Conservation (phyloP, 2,113 vertebrate species). For the Ceyx cyanopectus region DNA sequence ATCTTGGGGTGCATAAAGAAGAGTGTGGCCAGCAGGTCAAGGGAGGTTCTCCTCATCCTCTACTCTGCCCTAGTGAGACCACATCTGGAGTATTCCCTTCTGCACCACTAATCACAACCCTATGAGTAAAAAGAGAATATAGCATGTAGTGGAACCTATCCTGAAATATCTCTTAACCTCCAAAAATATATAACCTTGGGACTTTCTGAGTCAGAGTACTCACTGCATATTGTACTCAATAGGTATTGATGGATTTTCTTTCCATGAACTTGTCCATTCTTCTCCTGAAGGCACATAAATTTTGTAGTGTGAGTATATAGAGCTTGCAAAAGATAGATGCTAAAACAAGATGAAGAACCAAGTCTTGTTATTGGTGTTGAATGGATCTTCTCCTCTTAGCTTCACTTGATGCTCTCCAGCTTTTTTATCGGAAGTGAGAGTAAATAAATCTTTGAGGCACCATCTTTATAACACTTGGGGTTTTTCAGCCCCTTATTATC, state of each 20-base stretch:
- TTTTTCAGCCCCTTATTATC: neutral
- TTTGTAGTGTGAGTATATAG: neutral
- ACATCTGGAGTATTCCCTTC: too few relatives aligned
- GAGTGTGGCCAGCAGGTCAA: too few relatives aligned
- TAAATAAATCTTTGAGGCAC: neutral
- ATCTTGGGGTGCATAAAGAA: too few relatives aligned
- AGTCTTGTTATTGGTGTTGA: neutral
- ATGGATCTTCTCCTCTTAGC: neutral
- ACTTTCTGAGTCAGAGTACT: neutral
- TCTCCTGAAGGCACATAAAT: neutral
- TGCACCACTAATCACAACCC: too few relatives aligned
- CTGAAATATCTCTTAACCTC: neutral
- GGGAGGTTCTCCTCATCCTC: too few relatives aligned
- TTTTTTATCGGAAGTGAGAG: neutral
- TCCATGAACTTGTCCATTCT: neutral
- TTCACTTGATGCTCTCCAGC: neutral
- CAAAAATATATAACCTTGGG: neutral
- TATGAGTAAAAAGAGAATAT: neutral
- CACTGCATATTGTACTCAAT: neutral
- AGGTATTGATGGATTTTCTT: neutral
- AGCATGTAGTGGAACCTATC: neutral
- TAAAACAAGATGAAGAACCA: neutral
- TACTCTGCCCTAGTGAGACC: too few relatives aligned
- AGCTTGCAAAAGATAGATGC: neutral
- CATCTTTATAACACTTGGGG: neutral